Base-by-base conservation (phyloP, 2,797 vertebrate genomes). In the Tamandua tetradactyla region DNA sequence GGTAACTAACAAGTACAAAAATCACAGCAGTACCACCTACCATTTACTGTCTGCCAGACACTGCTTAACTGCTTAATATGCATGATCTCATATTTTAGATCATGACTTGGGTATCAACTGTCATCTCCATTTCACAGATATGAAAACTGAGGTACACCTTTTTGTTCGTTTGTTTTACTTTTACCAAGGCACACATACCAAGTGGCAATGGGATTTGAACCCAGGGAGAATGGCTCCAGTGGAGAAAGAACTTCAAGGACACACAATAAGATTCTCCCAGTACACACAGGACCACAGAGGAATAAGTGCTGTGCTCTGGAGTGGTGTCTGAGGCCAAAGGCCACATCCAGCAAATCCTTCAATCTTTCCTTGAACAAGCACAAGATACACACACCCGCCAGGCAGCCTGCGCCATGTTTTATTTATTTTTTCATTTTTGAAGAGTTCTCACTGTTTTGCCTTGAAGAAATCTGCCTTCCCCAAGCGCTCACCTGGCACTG, bases 41-140 rank as follows among this genome's bases (percentile, higher is more conserved):
- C 10, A 3, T 1, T 11, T 27, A n/a, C 35, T 30, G 17, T 20
- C 4, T 3, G 27, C 32, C 25, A 30, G 14, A 66, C 8, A 8
- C 0, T 0, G 20, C n/a, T 52, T 2, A 44, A 23, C 25, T 23
- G n/a, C 59, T 57, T 66, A 13, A 61, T 6, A 3, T 0, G 10
- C 5, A 27, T 2, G 3, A 22, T 22, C 37, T 84, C 42, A 35
- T 8, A n/a, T n/a, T n/a, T 32, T 61, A 49, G 30, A 35, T 5
- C 7, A 14, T 0, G 4, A 9, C 5, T 3, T 10, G 42, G 55
- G 64, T 18, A 69, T 57, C 12, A 20, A n/a, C 4, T 15, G 8
- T 20, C 32, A 5, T 22, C 35, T 66, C n/a, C 64, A 35, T 30
- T 35, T 72, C 27, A 55, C 3, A 55, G 71, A 55, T 17, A 23